A percentile compares a stretch with the other conserved stretches of the same genome.
Evolutionary conservation across 2,888 invertebrate species (phyloP).

Genomic region (Zele albiditarsus): DNA sequence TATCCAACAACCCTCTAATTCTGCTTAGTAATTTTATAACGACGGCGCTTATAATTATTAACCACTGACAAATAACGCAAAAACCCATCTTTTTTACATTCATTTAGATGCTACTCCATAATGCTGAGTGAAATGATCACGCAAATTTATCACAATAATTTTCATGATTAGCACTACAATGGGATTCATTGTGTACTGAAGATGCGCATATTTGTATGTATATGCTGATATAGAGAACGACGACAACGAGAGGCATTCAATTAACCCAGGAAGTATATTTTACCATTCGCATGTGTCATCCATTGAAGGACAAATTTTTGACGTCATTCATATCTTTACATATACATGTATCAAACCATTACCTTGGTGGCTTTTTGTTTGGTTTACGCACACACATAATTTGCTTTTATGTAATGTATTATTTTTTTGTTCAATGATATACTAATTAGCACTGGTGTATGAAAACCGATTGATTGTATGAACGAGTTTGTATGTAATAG

Average conservation of each 20-base stretch:
- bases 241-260: not conserved
- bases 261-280: constrained; percentile 3
- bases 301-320: not conserved
- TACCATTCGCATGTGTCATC: not conserved
- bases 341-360: constrained; percentile 35
- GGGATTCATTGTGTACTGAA: constrained; percentile 3
- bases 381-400: not conserved
- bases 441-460: not conserved
- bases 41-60: too few species aligned
- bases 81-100: too few species aligned
- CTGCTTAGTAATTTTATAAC: too few species aligned
- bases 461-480: not conserved
- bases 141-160: not conserved
- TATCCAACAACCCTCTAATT: not conserved
- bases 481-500: not conserved
- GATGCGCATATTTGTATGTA: not conserved
- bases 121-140: not conserved
- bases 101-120: not conserved
- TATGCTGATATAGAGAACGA: not conserved
- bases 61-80: too few species aligned
- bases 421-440: not conserved
- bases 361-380: not conserved
- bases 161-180: constrained; percentile 3
- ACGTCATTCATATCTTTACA: not conserved
- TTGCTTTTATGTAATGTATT: not conserved